Conservation (phyloP, 2,888 invertebrate species). For the Zygogramma bicolorata region DNA sequence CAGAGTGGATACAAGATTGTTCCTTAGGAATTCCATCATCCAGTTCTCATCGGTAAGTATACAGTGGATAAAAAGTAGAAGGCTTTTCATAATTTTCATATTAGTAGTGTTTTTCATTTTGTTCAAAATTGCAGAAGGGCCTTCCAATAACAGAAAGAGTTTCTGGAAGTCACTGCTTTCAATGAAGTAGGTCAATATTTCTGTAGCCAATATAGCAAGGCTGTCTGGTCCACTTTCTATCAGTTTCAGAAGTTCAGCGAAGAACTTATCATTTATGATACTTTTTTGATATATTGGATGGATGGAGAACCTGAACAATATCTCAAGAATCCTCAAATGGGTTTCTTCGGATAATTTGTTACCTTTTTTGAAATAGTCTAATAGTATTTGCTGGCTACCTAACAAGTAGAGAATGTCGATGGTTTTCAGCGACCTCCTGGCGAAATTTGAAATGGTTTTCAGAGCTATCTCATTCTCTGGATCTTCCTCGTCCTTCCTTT, state of each 20-base stretch:
- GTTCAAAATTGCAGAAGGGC: constrained; percentile 46
- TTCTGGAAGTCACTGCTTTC: constrained; percentile 43
- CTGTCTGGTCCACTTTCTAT: constrained; percentile 36
- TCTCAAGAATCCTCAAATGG: constrained; percentile 50
- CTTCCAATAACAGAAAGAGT: constrained; percentile 48
- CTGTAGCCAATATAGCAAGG: constrained; percentile 44
- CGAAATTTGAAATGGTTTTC: constrained; percentile 54
- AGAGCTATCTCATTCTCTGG: constrained; percentile 55
- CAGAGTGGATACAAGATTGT: constrained; percentile 45
- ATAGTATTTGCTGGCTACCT: constrained; percentile 45
- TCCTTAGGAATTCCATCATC: constrained; percentile 48
- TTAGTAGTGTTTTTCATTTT: constrained; percentile 42
- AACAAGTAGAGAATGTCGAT: constrained; percentile 48
- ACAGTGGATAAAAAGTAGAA: constrained; percentile 55
- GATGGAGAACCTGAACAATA: constrained; percentile 48
- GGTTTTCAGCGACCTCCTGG: constrained; percentile 49
- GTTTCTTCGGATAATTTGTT: constrained; percentile 42
- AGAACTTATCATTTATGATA: constrained; percentile 44
- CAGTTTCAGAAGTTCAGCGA: constrained; percentile 44
- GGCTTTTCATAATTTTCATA: constrained; percentile 47
- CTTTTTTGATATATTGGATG: constrained; percentile 47
- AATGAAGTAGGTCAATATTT: constrained; percentile 50
- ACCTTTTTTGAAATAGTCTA: constrained; percentile 52
- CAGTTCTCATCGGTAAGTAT: constrained; percentile 52
- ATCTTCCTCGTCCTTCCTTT: constrained; percentile 50